Evolutionary conservation across 2,888 invertebrate genomes (phyloP).

Genomic region (Xylophagus ater): DNA sequence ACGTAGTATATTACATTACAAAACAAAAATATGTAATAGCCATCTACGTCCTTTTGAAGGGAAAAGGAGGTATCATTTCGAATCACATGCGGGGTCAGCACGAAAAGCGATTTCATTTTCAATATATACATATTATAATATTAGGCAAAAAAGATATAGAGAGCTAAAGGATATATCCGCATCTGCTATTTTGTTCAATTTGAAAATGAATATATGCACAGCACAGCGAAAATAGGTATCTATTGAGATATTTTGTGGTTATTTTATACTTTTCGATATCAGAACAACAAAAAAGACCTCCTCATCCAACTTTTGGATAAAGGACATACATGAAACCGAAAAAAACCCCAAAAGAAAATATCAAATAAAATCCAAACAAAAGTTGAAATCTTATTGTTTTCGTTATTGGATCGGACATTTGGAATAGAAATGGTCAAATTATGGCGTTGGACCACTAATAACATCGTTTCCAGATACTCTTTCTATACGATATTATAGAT

Average conservation of each 20-base stretch:
- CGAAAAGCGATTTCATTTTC: conserved; percentile 17
- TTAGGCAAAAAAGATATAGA: background rate
- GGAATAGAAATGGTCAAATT: conserved; percentile 28
- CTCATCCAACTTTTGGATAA: background rate
- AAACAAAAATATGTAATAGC: background rate
- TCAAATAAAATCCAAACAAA: conserved; percentile 15
- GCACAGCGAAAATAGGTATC: too few relatives aligned
- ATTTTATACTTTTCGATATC: background rate
- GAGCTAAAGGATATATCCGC: conserved; percentile 8
- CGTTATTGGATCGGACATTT: conserved; percentile 26
- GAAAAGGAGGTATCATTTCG: conserved; percentile 4
- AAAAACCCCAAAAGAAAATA: conserved; percentile 2
- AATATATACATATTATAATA: conserved; percentile 10
- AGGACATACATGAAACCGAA: conserved; percentile 1
- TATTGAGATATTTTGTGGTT: conserved; percentile 4
- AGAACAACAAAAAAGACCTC: background rate
- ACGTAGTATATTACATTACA: background rate
- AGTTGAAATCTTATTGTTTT: conserved; percentile 20
- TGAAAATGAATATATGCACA: conserved; percentile 11
- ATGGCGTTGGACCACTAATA: conserved; percentile 22
- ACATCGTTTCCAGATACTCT: conserved; percentile 1
- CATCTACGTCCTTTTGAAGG: conserved; percentile 2
- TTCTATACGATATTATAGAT: conserved; percentile 1
- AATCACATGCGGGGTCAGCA: conserved; percentile 14
- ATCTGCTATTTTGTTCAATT: conserved; percentile 10